Evolutionary conservation across 2,888 invertebrate species (phyloP), one percentile per base, ranked within the genome.

Genomic region (Epinotia ramella): DNA sequence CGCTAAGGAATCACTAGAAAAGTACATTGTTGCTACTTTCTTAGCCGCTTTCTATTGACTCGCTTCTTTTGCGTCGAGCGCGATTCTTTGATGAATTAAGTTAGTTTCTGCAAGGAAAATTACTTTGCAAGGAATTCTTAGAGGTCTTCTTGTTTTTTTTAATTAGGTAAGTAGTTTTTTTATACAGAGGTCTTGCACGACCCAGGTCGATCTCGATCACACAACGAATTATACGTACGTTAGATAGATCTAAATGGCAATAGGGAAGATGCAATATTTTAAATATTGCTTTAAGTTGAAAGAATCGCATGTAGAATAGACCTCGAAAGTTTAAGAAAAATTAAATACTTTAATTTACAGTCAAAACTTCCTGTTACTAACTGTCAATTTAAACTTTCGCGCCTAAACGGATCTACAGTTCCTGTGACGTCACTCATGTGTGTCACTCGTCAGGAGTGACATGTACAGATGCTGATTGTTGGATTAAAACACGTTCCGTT

Each of bases 11-110:
- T 57, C 57, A 64, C 73, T 74, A 68, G 64, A 69, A 63, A 46
- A 68, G 12, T 68, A 69, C 69, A 74, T 60, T 70, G 69, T 65
- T 64, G 60, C 59, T 66, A 70, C 74, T 70, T 74, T 74, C 74
- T 65, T 70, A 65, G 70, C 46, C 69, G 64, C 74, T 74, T 74
- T 74, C 74, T 70, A 74, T 70, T 11, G 64, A 69, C n/a, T 24
- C 20, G 49, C 13, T 65, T 49, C 59, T 33, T 60, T 60, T 73
- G 40, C 66, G 67, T 60, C 33, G 49, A 65, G 33, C 20, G 57
- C 68, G 24, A 63, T 73, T 68, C 56, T 68, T 68, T 73, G 73
- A 69, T 73, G 46, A 69, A 73, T 57, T 69, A 46, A 68, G 66
- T 63, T 68, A 68, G 62, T 40, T 68, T 68, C 13, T 56, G 53